Percentiles rank a stretch among this genome's conserved stretches.
These are phyloP conservation scores for Hyperoplus lanceolatus DNA, from an alignment of 2,797 vertebrate species.

Conservation along the genomic window DNA sequence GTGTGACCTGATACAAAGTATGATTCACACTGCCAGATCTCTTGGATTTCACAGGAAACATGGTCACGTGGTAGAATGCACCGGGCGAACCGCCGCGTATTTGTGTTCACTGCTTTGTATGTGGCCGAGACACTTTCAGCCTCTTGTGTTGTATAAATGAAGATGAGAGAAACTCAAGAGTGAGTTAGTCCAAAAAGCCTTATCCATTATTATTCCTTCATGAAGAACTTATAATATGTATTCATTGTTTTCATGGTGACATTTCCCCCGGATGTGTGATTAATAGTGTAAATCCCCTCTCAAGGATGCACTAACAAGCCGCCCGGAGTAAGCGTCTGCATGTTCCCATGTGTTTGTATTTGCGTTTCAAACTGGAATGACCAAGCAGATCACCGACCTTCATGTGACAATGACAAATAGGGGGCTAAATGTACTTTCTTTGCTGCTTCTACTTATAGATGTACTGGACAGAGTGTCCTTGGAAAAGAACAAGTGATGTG, in stretches of 20 bases:
- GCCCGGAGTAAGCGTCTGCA: not conserved
- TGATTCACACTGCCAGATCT: slow-evolving; percentile 66
- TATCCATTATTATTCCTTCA: slow-evolving; percentile 20
- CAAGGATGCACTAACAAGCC: slow-evolving; percentile 40
- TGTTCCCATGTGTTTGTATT: slow-evolving; percentile 6
- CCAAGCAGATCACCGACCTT: slow-evolving; percentile 47
- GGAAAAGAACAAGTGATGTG: slow-evolving; percentile 20
- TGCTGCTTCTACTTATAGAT: slow-evolving; percentile 27
- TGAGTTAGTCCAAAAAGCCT: not conserved
- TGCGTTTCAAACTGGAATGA: slow-evolving; percentile 20
- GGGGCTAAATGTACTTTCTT: slow-evolving; percentile 8
- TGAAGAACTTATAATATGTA: slow-evolving; percentile 12
- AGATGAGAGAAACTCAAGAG: not conserved
- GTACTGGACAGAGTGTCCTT: slow-evolving; percentile 22
- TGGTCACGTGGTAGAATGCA: slow-evolving; percentile 40
- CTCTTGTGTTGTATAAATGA: not conserved
- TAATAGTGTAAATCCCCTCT: slow-evolving; percentile 46
- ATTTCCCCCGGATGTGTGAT: slow-evolving; percentile 30
- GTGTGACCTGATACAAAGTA: slow-evolving; percentile 66
- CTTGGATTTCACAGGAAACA: slow-evolving; percentile 69
- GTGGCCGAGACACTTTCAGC: slow-evolving; percentile 3
- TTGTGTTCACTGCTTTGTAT: slow-evolving; percentile 10
- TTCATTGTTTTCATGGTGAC: slow-evolving; percentile 29
- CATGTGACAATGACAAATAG: slow-evolving; percentile 62
- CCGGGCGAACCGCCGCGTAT: slow-evolving; percentile 15